These are phyloP conservation scores for Lichenostomus cassidix DNA, from an alignment of 2,113 vertebrate species.

Conservation along the genomic window DNA sequence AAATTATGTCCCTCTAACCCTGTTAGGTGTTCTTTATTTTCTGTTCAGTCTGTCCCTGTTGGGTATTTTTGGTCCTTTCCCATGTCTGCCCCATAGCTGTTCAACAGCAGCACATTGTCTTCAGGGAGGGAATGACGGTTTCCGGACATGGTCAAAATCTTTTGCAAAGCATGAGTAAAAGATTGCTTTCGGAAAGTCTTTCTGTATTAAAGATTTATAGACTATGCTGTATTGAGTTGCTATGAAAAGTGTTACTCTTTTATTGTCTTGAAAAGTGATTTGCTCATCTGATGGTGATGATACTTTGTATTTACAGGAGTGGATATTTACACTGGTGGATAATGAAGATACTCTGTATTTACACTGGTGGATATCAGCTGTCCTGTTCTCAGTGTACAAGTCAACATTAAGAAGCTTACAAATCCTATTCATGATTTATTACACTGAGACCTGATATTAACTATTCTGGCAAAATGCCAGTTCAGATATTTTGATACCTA, in stretches of 20 bases:
- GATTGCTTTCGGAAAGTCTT: not conserved
- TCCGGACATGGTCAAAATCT: not conserved
- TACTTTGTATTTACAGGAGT: not conserved
- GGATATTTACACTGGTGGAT: not conserved
- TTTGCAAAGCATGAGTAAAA: not conserved
- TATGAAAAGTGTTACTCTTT: not conserved
- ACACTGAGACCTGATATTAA: not conserved
- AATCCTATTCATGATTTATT: not conserved
- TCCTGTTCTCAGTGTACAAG: not conserved
- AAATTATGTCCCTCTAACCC: not conserved
- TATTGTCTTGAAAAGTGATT: not conserved
- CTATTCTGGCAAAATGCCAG: not conserved
- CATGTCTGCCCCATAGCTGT: not conserved
- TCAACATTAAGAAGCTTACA: not conserved
- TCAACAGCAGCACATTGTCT: not conserved
- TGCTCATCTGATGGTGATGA: not conserved
- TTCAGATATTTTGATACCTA: not conserved
- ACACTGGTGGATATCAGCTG: not conserved
- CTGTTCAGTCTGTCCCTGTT: not conserved
- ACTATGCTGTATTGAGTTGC: not conserved
- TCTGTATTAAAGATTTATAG: not conserved
- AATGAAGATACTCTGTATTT: not conserved
- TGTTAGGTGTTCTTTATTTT: not conserved
- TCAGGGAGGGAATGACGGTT: not conserved
- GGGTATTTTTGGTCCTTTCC: not conserved